Evolutionary conservation across 2,888 invertebrate species (phyloP).

Genomic region (Copidosoma aretas): DNA sequence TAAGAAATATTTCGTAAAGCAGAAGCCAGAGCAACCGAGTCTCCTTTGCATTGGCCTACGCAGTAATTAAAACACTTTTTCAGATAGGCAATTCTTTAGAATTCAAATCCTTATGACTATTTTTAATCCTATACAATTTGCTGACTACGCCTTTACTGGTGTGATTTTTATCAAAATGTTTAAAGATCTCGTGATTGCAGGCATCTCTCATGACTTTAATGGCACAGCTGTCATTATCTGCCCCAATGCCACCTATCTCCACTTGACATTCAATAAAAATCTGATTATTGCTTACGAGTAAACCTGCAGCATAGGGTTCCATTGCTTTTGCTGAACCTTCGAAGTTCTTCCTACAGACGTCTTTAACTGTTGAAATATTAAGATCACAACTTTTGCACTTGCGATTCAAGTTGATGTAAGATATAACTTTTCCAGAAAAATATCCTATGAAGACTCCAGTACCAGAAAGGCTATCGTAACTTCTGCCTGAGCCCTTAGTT

Average conservation of each 20-base stretch:
- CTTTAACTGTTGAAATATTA: not conserved
- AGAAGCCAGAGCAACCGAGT: slow-evolving; percentile 27
- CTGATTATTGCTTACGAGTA: slow-evolving; percentile 6
- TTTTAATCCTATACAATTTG: slow-evolving; percentile 34
- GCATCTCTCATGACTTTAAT: slow-evolving; percentile 12
- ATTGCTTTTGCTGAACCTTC: slow-evolving; percentile 21
- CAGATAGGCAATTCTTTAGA: slow-evolving; percentile 32
- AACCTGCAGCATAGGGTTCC: slow-evolving; percentile 12
- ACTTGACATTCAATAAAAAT: not conserved
- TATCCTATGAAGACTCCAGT: not conserved
- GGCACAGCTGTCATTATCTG: not conserved
- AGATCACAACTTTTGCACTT: slow-evolving; percentile 15
- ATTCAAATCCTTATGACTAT: slow-evolving; percentile 32
- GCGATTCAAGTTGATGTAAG: not conserved
- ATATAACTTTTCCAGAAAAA: not conserved
- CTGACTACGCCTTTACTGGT: not conserved
- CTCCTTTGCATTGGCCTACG: slow-evolving; percentile 37
- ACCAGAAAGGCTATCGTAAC: slow-evolving; percentile 20
- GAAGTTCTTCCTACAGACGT: slow-evolving; percentile 11
- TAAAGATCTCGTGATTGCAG: not conserved
- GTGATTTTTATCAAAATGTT: not conserved
- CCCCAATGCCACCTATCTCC: not conserved
- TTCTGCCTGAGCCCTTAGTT: slow-evolving; percentile 16
- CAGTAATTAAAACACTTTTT: slow-evolving; percentile 39
- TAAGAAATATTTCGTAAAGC: slow-evolving; percentile 39